A percentile compares a stretch with the other conserved stretches of the same genome.
Conservation (phyloP, 2,113 vertebrate genomes). For the Colinus virginianus region DNA sequence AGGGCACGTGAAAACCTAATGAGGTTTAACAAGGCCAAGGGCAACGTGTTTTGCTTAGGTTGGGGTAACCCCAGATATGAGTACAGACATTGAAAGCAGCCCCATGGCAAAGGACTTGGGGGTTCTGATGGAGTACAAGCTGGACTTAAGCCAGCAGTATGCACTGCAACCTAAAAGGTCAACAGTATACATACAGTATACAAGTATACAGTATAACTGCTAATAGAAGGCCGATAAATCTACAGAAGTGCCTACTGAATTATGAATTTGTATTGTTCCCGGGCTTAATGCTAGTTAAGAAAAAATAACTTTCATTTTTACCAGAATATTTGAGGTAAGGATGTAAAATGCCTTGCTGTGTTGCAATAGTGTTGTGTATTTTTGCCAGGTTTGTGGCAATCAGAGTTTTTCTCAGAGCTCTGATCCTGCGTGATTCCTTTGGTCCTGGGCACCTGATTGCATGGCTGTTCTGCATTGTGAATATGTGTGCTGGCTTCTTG, state of each 20-base stretch:
- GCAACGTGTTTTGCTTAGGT: too few species aligned
- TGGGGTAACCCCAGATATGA: too few species aligned
- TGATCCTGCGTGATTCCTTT: background rate
- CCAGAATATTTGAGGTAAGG: background rate
- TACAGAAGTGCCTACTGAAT: background rate
- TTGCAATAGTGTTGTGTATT: slow-evolving; percentile 24
- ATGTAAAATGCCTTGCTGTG: slow-evolving; percentile 27
- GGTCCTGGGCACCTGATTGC: background rate
- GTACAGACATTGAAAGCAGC: too few species aligned
- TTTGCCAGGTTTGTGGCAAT: slow-evolving; percentile 12
- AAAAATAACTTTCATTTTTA: background rate
- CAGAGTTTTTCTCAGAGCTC: background rate
- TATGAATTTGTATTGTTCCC: background rate
- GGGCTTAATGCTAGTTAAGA: background rate
- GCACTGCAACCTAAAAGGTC: too few species aligned
- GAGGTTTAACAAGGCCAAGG: too few species aligned
- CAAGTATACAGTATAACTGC: background rate
- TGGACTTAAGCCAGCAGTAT: too few species aligned
- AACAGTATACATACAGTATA: too few species aligned
- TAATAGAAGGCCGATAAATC: background rate
- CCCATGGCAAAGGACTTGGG: too few species aligned
- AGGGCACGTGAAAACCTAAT: too few species aligned
- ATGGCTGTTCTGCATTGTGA: background rate
- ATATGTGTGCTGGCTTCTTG: background rate
- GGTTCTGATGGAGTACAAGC: too few species aligned